Evolutionary conservation across 2,113 vertebrate species (phyloP).

Genomic region (Xiphophorus couchianus): DNA sequence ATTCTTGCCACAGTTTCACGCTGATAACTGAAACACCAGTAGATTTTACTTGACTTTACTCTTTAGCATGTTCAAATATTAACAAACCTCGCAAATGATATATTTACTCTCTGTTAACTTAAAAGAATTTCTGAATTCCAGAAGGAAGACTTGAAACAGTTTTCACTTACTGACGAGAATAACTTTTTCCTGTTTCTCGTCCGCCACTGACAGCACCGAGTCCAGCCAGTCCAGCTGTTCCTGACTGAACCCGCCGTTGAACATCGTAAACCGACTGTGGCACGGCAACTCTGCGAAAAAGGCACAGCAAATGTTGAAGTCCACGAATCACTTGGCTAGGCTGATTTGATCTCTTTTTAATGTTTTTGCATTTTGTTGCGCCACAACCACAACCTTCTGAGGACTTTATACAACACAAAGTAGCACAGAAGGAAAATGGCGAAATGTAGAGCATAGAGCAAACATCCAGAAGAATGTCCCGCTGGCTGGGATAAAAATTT

Average conservation of each 20-base stretch:
- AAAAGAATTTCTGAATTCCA: no score
- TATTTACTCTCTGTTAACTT: background rate
- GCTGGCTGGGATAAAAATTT: no score
- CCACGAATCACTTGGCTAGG: no score
- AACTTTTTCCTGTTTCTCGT: slow-evolving; percentile 87
- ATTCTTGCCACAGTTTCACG: background rate
- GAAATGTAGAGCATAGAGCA: no score
- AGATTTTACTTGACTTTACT: background rate
- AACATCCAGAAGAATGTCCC: no score
- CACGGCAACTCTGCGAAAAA: slow-evolving; percentile 29
- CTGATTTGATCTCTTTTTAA: no score
- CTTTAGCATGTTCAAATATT: background rate
- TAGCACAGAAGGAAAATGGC: no score
- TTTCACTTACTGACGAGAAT: slow-evolving; percentile 86
- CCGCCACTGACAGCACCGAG: slow-evolving; percentile 83
- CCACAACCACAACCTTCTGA: no score
- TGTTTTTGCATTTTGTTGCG: no score
- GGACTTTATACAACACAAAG: no score
- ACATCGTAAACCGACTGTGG: slow-evolving; percentile 83
- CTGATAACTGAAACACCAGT: background rate
- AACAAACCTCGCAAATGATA: background rate
- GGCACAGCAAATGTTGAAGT: background rate
- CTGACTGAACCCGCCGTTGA: slow-evolving; percentile 92
- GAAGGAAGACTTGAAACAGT: background rate
- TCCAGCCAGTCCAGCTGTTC: slow-evolving; percentile 90